Percentiles rank a stretch among this genome's conserved stretches.
phyloP scores from a whole-genome alignment of 1,140 invertebrate genomes.

The Drosophila lini region DNA sequence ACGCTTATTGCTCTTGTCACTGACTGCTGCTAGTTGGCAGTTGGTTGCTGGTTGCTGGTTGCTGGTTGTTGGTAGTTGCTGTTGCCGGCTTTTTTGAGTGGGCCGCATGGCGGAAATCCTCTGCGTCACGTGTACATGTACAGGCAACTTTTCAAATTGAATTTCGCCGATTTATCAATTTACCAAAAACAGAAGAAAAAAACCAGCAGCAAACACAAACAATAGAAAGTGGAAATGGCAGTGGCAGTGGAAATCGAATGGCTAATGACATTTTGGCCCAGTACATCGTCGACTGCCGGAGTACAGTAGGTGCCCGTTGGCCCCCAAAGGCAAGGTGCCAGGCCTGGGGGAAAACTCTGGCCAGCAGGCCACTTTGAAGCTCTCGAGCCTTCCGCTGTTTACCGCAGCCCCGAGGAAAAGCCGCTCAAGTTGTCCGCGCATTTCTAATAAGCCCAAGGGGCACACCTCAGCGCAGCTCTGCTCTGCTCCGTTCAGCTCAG shows the following conservation, averaged over 20 bases:
- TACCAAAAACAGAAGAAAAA: constrained; percentile 33
- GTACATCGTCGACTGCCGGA: neutral
- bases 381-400: constrained; percentile 25
- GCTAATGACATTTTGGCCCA: constrained; percentile 34
- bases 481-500: neutral
- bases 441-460: constrained; percentile 61
- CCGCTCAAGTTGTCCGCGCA: constrained; percentile 65
- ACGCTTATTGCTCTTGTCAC: constrained; percentile 67
- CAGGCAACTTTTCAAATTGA: constrained; percentile 63
- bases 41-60: neutral
- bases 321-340: constrained; percentile 40
- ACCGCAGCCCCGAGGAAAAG: constrained; percentile 11
- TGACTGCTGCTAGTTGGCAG: constrained; percentile 28
- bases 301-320: constrained; percentile 43
- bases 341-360: constrained; percentile 50
- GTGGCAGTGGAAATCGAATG: constrained; percentile 14
- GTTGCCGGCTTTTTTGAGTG: constrained; percentile 26
- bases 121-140: constrained; percentile 39
- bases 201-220: constrained; percentile 38
- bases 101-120: constrained; percentile 44
- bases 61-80: constrained; percentile 7
- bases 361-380: constrained; percentile 32
- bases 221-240: constrained; percentile 69
- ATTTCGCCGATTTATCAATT: constrained; percentile 73
- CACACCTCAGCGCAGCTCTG: constrained; percentile 19